Evolutionary conservation across 1,140 invertebrate species (phyloP), one percentile per base, ranked within the genome.

Genomic region (Euwallacea similis): DNA sequence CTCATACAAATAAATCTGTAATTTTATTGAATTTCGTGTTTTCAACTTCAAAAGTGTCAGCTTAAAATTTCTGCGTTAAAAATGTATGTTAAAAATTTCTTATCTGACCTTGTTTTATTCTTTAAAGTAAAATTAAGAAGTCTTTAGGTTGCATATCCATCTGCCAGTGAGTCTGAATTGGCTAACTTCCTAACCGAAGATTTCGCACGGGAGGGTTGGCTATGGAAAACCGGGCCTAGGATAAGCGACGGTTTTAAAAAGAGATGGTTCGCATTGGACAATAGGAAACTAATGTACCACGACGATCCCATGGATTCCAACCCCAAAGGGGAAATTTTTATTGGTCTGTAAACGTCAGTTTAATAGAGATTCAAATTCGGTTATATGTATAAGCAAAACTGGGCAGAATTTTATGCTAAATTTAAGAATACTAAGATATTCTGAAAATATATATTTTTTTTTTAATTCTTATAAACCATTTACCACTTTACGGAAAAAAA

Each of bases 321-420:
- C 83, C 91, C 94, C 0, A 95, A 95, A 84, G 94, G 94, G 67
- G 94, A 96, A 85, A 92, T 96, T 71, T 96, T 95, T 81, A 83
- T 97, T 72, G 88, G 85, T 86, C 74, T 78, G 80, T 76, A 21
- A 50, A 11, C 13, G 2, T 50, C 6, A 13, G 13, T 13, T 13
- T 50, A 50, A 50, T 2, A 50, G 46, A 10, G 13, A 50, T 50
- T 50, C 13, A 13, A 50, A 50, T 50, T 50, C 7, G 44, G 44
- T 11, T 50, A 2, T 50, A 50, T n/a, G 6, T 50, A 50, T 11
- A 50, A 10, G 0, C 6, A 6, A 50, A 50, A 50, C 9, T 13
- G 46, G 46, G 46, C 21, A 33, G 21, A 33, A 33, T 33, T 33
- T 33, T 33, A 33, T 33, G 4, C 21, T 33, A 33, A 33, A 33